Conservation (phyloP, 2,888 invertebrate genomes). For the Synanthedon andrenaeformis region DNA sequence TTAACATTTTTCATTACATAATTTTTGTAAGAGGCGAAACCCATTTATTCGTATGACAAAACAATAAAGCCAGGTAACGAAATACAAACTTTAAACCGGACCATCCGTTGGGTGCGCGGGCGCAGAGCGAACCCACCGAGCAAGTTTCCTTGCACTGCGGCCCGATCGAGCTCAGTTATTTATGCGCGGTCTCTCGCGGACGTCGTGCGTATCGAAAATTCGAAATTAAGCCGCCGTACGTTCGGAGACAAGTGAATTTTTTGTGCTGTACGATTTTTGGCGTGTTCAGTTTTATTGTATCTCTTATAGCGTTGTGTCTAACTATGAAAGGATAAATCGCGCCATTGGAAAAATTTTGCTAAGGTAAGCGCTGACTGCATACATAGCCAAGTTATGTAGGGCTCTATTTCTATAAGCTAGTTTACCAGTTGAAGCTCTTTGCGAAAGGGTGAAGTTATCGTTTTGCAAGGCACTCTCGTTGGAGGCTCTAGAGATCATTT, state of each 20-base stretch:
- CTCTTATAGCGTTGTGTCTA: slow-evolving; percentile 4
- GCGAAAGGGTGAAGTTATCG: slow-evolving; percentile 26
- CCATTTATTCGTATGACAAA: slow-evolving; percentile 52
- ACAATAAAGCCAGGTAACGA: slow-evolving; percentile 36
- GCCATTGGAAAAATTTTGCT: slow-evolving; percentile 23
- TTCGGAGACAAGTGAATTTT: slow-evolving; percentile 43
- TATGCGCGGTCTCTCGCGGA: slow-evolving; percentile 39
- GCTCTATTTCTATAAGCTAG: slow-evolving; percentile 28
- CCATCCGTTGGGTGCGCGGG: slow-evolving; percentile 50
- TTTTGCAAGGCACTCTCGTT: slow-evolving; percentile 56
- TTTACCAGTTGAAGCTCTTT: slow-evolving; percentile 28
- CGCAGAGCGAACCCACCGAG: slow-evolving; percentile 46
- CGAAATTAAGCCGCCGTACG: slow-evolving; percentile 37
- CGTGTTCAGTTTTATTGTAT: slow-evolving; percentile 15
- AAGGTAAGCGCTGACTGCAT: slow-evolving; percentile 37
- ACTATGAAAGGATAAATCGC: slow-evolving; percentile 29
- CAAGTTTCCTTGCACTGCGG: slow-evolving; percentile 13
- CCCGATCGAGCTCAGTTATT: slow-evolving; percentile 25
- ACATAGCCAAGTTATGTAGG: slow-evolving; percentile 35
- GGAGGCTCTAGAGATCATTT: slow-evolving; percentile 33
- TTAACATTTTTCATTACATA: slow-evolving; percentile 30
- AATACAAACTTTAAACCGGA: slow-evolving; percentile 48
- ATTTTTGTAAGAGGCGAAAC: slow-evolving; percentile 33
- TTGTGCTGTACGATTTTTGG: slow-evolving; percentile 42
- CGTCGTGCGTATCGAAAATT: slow-evolving; percentile 30